Evolutionary conservation across 92 coral and sea anemone species (phyloP), one percentile per base, ranked within the genome.

Genomic region (Bergia sp.): DNA sequence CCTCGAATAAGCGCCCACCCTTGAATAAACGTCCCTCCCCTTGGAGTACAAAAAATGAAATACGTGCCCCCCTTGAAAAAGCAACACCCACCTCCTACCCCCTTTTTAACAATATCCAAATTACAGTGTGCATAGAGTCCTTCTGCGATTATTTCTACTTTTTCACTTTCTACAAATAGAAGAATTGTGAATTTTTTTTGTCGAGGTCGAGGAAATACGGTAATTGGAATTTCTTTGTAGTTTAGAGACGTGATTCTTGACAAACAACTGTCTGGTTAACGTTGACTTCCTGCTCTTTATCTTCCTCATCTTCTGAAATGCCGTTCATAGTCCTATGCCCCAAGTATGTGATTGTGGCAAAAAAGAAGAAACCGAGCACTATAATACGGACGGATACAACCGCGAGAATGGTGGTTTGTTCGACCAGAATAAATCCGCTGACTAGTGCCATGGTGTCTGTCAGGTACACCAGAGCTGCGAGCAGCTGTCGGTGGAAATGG

Each of bases 401-500:
- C 76, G 77, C 41, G 42, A 89, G 89, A 40, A 18, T 18, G n/a
- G 77, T 76, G 9, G 88, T 76, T 61, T 73, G 53, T 21, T 53
- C 38, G 3, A 89, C 92, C 44, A 89, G 76, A 15, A 81, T 76
- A 69, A 89, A 89, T 36, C 69, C 92, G 76, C 69, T 75, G 69
- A 89, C 38, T 66, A 89, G 43, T 13, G 89, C 92, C 23, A 57
- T 82, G 10, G 85, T 89, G 65, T 89, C 92, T 1, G 85, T 84
- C 37, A 84, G 15, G 85, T 89, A 89, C 38, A 50, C 79, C 43
- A 84, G 55, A 40, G 92, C 81, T 13, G 92, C 92, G 1, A 89
- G 85, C 23, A 89, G 76, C 43, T 83, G 89, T 21, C 92, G 92
- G 43, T 89, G 92, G 53, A 89, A 89, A 76, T 89, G 89, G 40